Evolutionary conservation across 23 tunicate genomes (phyloP), one percentile per base, ranked within the genome.

Genomic region (Trididemnum clinides): DNA sequence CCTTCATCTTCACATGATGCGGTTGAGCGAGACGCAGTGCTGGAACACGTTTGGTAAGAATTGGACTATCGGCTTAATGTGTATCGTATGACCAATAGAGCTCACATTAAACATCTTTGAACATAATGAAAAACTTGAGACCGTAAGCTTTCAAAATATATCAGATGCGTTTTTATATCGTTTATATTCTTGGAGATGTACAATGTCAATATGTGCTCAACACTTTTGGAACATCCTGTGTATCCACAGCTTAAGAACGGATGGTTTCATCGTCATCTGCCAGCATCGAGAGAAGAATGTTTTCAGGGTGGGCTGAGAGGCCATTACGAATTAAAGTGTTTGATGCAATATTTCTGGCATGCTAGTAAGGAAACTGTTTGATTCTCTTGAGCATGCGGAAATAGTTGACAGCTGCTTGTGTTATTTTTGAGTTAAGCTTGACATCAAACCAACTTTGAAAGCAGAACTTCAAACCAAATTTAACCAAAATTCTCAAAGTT

Each of bases 401-500:
- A 58, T 51, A 62, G 64, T 62, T 79, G 25, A 51, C 64, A 49
- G 84, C 66, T 22, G 36, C 76, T 33, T 79, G 4, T 21, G 15
- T 50, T 1, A 79, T 23, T 28, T 51, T 33, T 20, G 44, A 50
- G 32, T 79, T 51, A 26, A 79, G 23, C 21, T 79, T 79, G 64
- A 79, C 30, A 58, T 50, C 84, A 59, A 79, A 79, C 84, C 84
- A 79, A 25, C 70, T 51, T 20, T 77, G 84, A 28, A 79, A 79
- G 30, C 59, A 79, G 78, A 79, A 23, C 29, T 33, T 22, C 36
- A 18, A 62, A 21, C 35, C n/a, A 79, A 54, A 33, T 33, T 69
- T 37, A 5, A 30, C 75, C 75, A 69, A 33, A 69, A 69, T 31
- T 69, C 34, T 31, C 7, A 69, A 30, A 69, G 12, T 69, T 69